A percentile compares a stretch with the other conserved stretches of the same genome.
These are phyloP conservation scores for Ochropacha duplaris DNA, from an alignment of 2,888 invertebrate genomes.

Conservation along the genomic window DNA sequence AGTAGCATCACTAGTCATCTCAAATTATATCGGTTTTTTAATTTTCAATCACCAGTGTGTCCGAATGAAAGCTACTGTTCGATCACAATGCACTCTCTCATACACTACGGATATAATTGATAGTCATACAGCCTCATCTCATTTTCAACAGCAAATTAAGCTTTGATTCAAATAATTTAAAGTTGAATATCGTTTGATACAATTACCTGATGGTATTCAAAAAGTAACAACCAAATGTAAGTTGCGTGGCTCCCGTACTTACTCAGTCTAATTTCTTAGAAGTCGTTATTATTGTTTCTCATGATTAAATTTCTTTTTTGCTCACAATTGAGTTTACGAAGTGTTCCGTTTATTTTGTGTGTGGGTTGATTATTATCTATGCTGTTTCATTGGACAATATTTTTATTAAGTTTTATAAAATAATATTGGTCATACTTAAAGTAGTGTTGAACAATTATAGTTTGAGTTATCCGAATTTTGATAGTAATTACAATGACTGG, in stretches of 20 bases:
- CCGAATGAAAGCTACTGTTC: slow-evolving; percentile 79
- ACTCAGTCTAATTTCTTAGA: slow-evolving; percentile 79
- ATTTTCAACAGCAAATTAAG: slow-evolving; percentile 27
- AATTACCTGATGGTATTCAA: slow-evolving; percentile 52
- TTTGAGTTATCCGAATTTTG: no score
- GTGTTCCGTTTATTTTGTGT: slow-evolving; percentile 61
- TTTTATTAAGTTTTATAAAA: slow-evolving; percentile 33
- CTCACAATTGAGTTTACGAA: slow-evolving; percentile 70
- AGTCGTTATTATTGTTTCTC: slow-evolving; percentile 82
- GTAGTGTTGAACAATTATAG: no score
- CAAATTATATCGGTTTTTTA: slow-evolving; percentile 81
- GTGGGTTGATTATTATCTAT: slow-evolving; percentile 56
- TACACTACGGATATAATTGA: slow-evolving; percentile 79
- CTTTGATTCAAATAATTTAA: slow-evolving; percentile 36
- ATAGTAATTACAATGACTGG: no score
- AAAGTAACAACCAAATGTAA: slow-evolving; percentile 69
- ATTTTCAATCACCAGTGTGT: slow-evolving; percentile 76
- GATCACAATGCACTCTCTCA: slow-evolving; percentile 77
- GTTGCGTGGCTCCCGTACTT: slow-evolving; percentile 82
- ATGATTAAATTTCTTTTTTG: slow-evolving; percentile 83
- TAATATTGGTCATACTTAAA: no score
- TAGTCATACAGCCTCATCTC: slow-evolving; percentile 75
- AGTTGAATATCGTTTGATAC: slow-evolving; percentile 32
- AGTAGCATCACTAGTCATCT: slow-evolving; percentile 65
- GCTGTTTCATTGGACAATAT: slow-evolving; percentile 51